Evolutionary conservation across 2,888 invertebrate species (phyloP).

Genomic region (Zygaena filipendulae): DNA sequence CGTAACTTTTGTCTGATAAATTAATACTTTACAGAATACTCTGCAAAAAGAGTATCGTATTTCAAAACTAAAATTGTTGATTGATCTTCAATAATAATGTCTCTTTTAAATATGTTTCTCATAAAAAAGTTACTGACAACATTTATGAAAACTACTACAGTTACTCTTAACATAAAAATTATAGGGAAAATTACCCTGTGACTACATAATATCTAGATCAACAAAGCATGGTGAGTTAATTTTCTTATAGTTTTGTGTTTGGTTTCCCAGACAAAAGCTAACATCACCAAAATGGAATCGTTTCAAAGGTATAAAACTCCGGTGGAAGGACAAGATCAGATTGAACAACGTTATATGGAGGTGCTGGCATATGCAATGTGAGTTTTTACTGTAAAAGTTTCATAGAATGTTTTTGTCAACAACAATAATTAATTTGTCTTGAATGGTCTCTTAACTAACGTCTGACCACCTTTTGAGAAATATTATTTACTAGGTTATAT

Average conservation of each 20-base stretch:
- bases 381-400: conserved; percentile 44
- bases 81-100: no score
- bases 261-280: conserved; percentile 90
- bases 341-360: conserved; percentile 99
- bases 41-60: no score
- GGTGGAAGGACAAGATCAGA: conserved; percentile 99
- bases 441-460: no score
- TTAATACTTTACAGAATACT: conserved; percentile 37
- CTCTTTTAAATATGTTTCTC: conserved; percentile 33
- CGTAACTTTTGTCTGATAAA: conserved; percentile 36
- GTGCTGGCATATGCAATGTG: conserved; percentile 99
- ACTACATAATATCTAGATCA: no score
- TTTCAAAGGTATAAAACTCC: conserved; percentile 96
- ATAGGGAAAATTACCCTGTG: no score
- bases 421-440: conserved; percentile 13
- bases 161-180: no score
- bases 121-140: conserved; percentile 47
- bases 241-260: conserved; percentile 22
- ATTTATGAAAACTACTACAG: no score
- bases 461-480: no score
- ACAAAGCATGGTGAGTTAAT: conserved; percentile 41
- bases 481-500: no score
- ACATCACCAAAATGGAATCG: conserved; percentile 99
- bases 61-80: no score
- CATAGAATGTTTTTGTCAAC: conserved; percentile 18